These are phyloP conservation scores for Lacanobia oleracea DNA, from an alignment of 2,888 invertebrate species.

Conservation along the genomic window DNA sequence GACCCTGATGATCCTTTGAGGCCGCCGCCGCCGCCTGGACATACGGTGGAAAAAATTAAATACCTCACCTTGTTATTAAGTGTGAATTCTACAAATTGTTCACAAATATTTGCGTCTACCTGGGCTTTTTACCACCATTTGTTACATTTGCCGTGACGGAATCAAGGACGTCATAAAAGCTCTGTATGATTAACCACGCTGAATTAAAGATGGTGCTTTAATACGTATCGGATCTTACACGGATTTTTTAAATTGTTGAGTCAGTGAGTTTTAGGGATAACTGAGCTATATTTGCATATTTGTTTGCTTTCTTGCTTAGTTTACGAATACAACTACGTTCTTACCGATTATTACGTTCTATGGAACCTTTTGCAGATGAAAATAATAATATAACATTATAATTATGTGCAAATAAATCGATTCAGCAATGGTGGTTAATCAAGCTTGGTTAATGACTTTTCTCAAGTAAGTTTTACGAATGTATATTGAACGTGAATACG, in stretches of 20 bases:
- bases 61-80: slow-evolving; percentile 87
- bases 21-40: slow-evolving; percentile 75
- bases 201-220: slow-evolving; percentile 73
- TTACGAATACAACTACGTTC: background rate
- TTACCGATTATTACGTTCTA: background rate
- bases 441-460: slow-evolving; percentile 5
- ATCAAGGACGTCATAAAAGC: slow-evolving; percentile 83
- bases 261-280: slow-evolving; percentile 18
- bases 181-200: slow-evolving; percentile 81
- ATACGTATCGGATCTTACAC: slow-evolving; percentile 58
- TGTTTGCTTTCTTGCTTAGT: background rate
- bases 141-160: slow-evolving; percentile 85
- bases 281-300: background rate
- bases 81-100: slow-evolving; percentile 90
- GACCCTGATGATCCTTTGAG: slow-evolving; percentile 82
- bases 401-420: background rate
- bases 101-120: slow-evolving; percentile 91
- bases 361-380: background rate
- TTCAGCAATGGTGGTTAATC: background rate
- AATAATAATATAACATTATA: background rate
- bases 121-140: slow-evolving; percentile 84
- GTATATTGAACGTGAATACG: slow-evolving; percentile 26
- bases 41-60: slow-evolving; percentile 77
- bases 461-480: slow-evolving; percentile 7
- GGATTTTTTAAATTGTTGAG: slow-evolving; percentile 38